Conservation (phyloP, 2,113 vertebrate genomes). For the Neolamprologus falcicula region DNA sequence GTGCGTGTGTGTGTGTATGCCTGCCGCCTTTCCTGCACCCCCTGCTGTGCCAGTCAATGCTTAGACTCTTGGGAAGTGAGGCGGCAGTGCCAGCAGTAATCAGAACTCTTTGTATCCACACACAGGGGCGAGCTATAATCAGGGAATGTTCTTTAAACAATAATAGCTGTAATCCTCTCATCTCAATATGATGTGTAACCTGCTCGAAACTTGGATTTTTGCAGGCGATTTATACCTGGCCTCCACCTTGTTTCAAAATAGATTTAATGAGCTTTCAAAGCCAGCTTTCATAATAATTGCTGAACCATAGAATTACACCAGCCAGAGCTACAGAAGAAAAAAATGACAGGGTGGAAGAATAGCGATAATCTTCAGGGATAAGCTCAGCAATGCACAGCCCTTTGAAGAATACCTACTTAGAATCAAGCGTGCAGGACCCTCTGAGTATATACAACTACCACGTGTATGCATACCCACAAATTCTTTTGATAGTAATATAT, state of each 20-base stretch:
- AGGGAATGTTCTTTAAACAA: slow-evolving; percentile 1
- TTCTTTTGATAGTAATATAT: not conserved
- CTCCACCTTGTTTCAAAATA: slow-evolving; percentile 1
- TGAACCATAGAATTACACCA: not conserved
- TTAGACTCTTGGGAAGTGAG: slow-evolving; percentile 21
- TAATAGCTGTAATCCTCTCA: slow-evolving; percentile 42
- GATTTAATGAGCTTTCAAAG: slow-evolving; percentile 20
- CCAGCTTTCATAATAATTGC: not conserved
- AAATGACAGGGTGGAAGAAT: not conserved
- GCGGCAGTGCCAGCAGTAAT: slow-evolving; percentile 42
- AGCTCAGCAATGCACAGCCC: not conserved
- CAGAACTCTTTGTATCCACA: slow-evolving; percentile 54
- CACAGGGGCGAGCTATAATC: slow-evolving; percentile 20
- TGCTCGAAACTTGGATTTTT: not conserved
- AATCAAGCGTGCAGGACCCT: not conserved
- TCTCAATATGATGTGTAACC: slow-evolving; percentile 11
- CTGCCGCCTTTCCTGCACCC: not conserved
- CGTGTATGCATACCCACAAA: not conserved
- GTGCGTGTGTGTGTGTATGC: not conserved
- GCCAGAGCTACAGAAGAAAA: not conserved
- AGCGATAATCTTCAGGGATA: not conserved
- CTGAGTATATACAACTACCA: not conserved
- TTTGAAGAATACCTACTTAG: not conserved
- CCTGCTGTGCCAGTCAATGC: slow-evolving; percentile 27
- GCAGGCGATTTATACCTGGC: not conserved